Percentiles rank a stretch among this genome's conserved stretches.
Conservation (phyloP, 2,797 vertebrate species). For the Gadopsis bispinosus region DNA sequence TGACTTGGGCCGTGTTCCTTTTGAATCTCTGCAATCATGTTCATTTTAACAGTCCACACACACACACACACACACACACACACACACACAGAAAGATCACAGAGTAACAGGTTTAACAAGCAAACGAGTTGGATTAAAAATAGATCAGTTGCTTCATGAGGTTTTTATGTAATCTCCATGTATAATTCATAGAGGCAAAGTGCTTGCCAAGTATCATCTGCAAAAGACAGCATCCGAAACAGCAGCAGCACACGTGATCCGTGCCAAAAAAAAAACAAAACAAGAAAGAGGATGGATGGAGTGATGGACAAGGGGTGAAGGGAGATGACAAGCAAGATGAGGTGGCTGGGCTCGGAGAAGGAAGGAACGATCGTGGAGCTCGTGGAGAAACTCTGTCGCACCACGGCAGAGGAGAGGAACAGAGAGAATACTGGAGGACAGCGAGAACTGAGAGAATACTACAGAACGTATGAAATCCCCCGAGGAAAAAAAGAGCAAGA, state of each 20-base stretch:
- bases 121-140: conserved; percentile 81
- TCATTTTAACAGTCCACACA: conserved; percentile 40
- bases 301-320: conserved; percentile 31
- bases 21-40: conserved; percentile 49
- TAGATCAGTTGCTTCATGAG: conserved; percentile 78
- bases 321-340: conserved; percentile 50
- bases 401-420: conserved; percentile 44
- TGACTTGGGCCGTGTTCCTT: conserved; percentile 32
- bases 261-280: conserved; percentile 32
- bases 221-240: conserved; percentile 61
- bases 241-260: conserved; percentile 36
- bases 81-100: conserved; percentile 56
- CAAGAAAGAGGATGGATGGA: background rate
- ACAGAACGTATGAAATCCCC: conserved; percentile 66
- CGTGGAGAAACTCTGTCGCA: conserved; percentile 45
- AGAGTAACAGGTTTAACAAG: conserved; percentile 75
- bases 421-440: conserved; percentile 71
- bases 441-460: conserved; percentile 77
- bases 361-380: conserved; percentile 47
- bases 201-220: conserved; percentile 75
- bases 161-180: conserved; percentile 80
- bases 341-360: conserved; percentile 29
- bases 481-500: conserved; percentile 38
- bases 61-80: conserved; percentile 14
- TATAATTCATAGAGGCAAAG: conserved; percentile 83